phyloP scores from a whole-genome alignment of 92 coral and sea anemone species.

The Heliopora coerulea region DNA sequence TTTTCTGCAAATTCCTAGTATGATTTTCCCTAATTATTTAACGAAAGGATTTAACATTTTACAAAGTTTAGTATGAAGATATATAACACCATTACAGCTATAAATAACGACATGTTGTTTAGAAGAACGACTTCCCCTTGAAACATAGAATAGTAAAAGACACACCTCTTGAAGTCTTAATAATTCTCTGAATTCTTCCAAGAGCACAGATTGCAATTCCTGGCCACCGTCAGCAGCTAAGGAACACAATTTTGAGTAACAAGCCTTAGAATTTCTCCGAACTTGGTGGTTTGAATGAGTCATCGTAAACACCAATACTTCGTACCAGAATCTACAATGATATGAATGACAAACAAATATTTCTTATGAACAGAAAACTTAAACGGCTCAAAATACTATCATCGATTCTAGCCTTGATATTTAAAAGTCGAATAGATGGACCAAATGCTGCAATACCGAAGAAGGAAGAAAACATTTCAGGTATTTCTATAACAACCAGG shows the following conservation, averaged over 20 bases:
- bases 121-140: no score
- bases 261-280: slow-evolving; percentile 57
- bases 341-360: background rate
- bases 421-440: background rate
- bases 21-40: no score
- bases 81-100: no score
- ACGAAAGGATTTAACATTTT: no score
- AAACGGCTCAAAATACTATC: no score
- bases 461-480: no score
- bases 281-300: slow-evolving; percentile 63
- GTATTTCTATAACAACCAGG: no score
- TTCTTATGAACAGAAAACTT: no score
- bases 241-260: slow-evolving; percentile 63
- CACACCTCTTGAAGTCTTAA: slow-evolving; percentile 70
- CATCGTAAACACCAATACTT: slow-evolving; percentile 68
- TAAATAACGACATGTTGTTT: no score
- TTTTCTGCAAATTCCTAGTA: no score
- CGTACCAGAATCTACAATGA: slow-evolving; percentile 74
- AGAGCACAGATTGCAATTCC: slow-evolving; percentile 65
- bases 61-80: no score
- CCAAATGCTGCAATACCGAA: background rate
- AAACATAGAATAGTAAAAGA: background rate
- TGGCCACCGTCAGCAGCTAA: slow-evolving; percentile 56
- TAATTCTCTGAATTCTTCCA: slow-evolving; percentile 70
- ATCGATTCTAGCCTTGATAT: background rate